Conservation (phyloP, 1,140 invertebrate species). For the Brachionus manjavacas region DNA sequence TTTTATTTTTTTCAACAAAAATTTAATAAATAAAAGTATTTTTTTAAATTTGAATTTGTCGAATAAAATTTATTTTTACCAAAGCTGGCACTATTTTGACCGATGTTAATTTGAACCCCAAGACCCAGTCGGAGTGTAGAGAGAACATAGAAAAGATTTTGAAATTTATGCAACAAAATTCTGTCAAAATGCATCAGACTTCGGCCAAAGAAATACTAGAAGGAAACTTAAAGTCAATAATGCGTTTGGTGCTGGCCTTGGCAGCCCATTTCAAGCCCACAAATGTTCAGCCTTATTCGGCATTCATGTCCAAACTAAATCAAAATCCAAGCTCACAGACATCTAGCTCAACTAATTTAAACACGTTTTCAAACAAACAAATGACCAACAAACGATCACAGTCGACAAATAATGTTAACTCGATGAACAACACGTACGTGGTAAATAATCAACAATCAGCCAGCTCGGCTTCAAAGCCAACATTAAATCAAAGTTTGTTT, state of each 20-base stretch:
- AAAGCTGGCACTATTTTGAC: conserved; percentile 53
- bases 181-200: conserved; percentile 52
- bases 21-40: too few relatives aligned
- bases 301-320: conserved; percentile 24
- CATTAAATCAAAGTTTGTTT: not conserved
- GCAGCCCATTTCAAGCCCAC: conserved; percentile 60
- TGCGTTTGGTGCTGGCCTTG: conserved; percentile 59
- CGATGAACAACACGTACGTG: conserved; percentile 18
- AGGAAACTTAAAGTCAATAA: conserved; percentile 59
- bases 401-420: conserved; percentile 33
- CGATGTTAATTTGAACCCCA: conserved; percentile 50
- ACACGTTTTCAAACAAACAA: not conserved
- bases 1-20: not conserved
- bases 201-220: conserved; percentile 57
- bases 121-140: conserved; percentile 50
- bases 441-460: conserved; percentile 24
- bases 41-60: too few relatives aligned
- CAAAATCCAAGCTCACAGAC: not conserved
- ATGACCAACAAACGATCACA: conserved; percentile 18
- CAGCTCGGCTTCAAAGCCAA: not conserved
- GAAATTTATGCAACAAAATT: conserved; percentile 50
- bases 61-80: conserved; percentile 40
- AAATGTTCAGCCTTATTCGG: conserved; percentile 48
- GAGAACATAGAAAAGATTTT: conserved; percentile 58
- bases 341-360: not conserved